Evolutionary conservation across 2,888 invertebrate species (phyloP), one percentile per base, ranked within the genome.

Genomic region (Tortricodes alternella): DNA sequence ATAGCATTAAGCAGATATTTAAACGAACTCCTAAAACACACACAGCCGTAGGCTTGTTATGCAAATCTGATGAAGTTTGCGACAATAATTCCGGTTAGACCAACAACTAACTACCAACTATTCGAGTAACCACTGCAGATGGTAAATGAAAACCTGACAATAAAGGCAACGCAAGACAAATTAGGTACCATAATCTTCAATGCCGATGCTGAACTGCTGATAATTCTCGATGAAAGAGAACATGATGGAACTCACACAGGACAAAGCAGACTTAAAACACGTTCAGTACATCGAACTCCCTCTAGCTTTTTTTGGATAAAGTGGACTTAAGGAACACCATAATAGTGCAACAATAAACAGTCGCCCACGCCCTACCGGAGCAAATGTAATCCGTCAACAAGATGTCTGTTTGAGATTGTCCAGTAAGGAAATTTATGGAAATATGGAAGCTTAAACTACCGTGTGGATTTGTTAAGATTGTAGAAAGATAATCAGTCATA

Each of bases 321-420:
- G 46, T 53, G 34, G 46, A 52, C 37, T 37, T 19, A 53, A 55
- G 21, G 21, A 41, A 16, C 15, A n/a, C 55, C 48, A 49, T 49
- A 49, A 35, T 29, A 48, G 46, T 39, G 51, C 38, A 52, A 35
- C 48, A 35, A 55, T 43, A 55, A 49, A 49, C 48, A 58, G 53
- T 61, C 65, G 58, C 77, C 78, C 74, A 76, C 78, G 62, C 65
- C 43, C 53, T 41, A 51, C 62, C 68, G 50, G 68, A 64, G 72
- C 68, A 67, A 63, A 66, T 55, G 62, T 68, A 74, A 66, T 65
- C 64, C 63, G 59, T 61, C 68, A 64, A 64, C 63, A 59, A 69
- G 66, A 74, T 71, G 67, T 67, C n/a, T n/a, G n/a, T n/a, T 68
- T 27, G 27, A 49, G 48, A 49, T 49, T 48, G 35, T 35, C 55